Evolutionary conservation across 2,113 vertebrate species (phyloP), one percentile per base, ranked within the genome.

Genomic region (Mesembrinibis cayennensis): DNA sequence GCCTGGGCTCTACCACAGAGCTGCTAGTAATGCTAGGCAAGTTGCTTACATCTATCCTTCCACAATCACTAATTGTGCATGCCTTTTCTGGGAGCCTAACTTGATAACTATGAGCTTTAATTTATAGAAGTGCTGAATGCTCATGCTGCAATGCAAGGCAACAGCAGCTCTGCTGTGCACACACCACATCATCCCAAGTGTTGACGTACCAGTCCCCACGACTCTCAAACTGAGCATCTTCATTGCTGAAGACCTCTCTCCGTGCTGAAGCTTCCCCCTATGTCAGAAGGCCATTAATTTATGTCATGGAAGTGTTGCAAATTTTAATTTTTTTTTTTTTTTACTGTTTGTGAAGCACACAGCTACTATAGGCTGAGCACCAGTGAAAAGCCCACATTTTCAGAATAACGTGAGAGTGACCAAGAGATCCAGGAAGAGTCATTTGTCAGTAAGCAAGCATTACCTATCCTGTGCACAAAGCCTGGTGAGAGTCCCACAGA

Each of bases 151-250:
- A 11, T 27, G 59, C 34, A 62, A 29, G 26, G 29, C 62, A 76
- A 16, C 25, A 53, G 32, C 23, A 89, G 42, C 13, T 70, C 45
- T 80, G 71, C 71, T 44, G 59, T 18, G 65, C 81, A 55, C 30
- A 69, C 4, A 1, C 44, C 38, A 1, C 50, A 8, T 21, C 2
- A 0, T 26, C 22, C 17, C 2, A 7, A 58, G 38, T 1, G 10
- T 34, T 50, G 25, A 78, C 0, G 0, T 20, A 44, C 23, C 58
- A 53, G 52, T 30, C 45, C 44, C 25, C 62, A 50, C 3, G 0
- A 34, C 16, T 38, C 32, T 38, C n/a, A 65, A 58, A 55, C 23
- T 3, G 6, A 40, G 20, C 67, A 49, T 26, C 34, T 50, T 53
- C 11, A 3, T 2, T 22, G 25, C 34, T 79, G n/a, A 77, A 50